phyloP scores from a whole-genome alignment of 2,797 vertebrate species.

The Adelosebastes latens region DNA sequence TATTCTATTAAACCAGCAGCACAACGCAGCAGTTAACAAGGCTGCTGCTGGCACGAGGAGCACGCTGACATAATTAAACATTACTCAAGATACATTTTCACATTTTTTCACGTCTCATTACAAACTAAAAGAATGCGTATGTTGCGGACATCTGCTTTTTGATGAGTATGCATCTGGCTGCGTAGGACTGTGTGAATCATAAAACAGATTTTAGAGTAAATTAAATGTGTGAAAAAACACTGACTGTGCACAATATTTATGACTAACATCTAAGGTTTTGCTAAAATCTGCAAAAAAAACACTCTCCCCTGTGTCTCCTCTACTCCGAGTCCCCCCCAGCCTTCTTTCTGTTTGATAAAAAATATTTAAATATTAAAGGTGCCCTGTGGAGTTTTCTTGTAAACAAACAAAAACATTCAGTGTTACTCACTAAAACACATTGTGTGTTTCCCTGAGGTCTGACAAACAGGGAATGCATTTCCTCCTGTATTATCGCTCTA shows the following conservation, averaged over 20 bases:
- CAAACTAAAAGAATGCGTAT: neutral
- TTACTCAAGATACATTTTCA: neutral
- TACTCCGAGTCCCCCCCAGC: neutral
- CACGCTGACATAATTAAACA: neutral
- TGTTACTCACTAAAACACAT: neutral
- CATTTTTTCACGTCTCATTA: neutral
- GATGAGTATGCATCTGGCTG: neutral
- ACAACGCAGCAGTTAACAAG: neutral
- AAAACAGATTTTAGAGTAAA: neutral
- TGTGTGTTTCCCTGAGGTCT: neutral
- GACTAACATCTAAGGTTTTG: neutral
- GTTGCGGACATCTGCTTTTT: neutral
- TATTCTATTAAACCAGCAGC: neutral
- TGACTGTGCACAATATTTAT: neutral
- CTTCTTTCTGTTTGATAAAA: neutral
- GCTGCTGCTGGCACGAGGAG: neutral
- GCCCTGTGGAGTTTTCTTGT: neutral
- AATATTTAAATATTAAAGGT: neutral
- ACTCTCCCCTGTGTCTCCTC: neutral
- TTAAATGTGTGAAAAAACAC: neutral
- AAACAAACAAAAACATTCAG: neutral
- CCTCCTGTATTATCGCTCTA: neutral
- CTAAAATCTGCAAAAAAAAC: neutral
- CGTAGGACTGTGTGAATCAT: neutral
- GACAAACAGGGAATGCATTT: neutral